Evolutionary conservation across 1,140 invertebrate genomes (phyloP), one percentile per base, ranked within the genome.

Genomic region (Orchesella cincta): DNA sequence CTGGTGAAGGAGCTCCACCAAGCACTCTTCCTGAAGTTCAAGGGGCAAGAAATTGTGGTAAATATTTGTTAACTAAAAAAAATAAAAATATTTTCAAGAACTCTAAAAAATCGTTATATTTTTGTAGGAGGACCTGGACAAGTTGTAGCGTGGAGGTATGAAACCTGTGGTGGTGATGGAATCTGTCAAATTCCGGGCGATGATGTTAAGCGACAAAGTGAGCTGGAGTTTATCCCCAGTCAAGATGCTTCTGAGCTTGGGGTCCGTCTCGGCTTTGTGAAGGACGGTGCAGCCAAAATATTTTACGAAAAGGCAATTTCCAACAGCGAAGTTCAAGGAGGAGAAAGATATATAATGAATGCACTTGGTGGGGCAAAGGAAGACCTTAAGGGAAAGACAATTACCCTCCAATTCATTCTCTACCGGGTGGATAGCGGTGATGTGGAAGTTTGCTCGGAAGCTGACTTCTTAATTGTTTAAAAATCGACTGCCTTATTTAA

Each of bases 121-220:
- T n/a, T n/a, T 54, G 51, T 23, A 74, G 57, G 26, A 36, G 76
- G 18, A 78, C 57, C 23, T 31, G 72, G 52, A 34, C 62, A 67
- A 67, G 70, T n/a, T 74, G 73, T 29, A 36, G 35, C 0, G 26
- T 26, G 54, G 51, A 26, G 31, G 16, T n/a, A 35, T 23, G 76
- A 23, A 74, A 16, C 64, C 70, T 73, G 20, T 26, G 29, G 28
- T 36, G 76, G 29, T 29, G 26, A 54, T 72, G 67, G 1, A 71
- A 3, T 2, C 35, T 46, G 14, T 71, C 1, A 81, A 36, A 31
- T 28, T 35, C 31, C 23, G 71, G 78, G 71, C 57, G 67, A 57
- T 64, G 76, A 67, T 52, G 35, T 3, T 54, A 31, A 1, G 34
- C 39, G n/a, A 18, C 31, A 23, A 54, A 73, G n/a, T 73, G 28